phyloP scores from a whole-genome alignment of 2,113 vertebrate species.

The Coryphaenoides rupestris region DNA sequence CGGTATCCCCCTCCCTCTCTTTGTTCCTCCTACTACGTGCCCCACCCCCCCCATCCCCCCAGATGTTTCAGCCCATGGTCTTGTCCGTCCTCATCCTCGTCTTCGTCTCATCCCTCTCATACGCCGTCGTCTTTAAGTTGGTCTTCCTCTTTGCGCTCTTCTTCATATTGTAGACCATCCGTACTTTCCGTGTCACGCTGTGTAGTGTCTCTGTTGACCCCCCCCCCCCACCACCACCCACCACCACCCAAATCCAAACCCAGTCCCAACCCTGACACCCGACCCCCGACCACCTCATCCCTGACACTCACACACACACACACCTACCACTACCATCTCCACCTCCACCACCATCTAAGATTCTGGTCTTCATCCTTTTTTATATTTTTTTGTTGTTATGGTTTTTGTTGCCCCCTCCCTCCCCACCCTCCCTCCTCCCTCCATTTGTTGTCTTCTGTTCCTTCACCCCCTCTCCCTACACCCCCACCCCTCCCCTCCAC shows the following conservation, averaged over 20 bases:
- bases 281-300: too few species aligned
- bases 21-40: constrained; percentile 74
- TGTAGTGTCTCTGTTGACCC: constrained; percentile 43
- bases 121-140: constrained; percentile 87
- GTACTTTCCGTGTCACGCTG: constrained; percentile 29
- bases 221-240: background rate
- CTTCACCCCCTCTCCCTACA: constrained; percentile 56
- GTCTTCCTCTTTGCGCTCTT: constrained; percentile 88
- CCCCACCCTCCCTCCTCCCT: constrained; percentile 21
- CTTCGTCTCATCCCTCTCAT: constrained; percentile 87
- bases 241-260: too few species aligned
- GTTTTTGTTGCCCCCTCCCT: constrained; percentile 30
- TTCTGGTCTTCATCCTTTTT: constrained; percentile 62
- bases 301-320: constrained; percentile 1
- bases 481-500: too few species aligned
- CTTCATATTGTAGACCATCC: constrained; percentile 82
- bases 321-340: background rate
- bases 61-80: constrained; percentile 89
- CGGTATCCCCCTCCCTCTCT: constrained; percentile 53
- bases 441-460: constrained; percentile 77
- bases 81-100: constrained; percentile 87
- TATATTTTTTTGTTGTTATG: constrained; percentile 60
- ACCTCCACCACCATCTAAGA: constrained; percentile 3
- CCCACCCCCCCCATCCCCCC: constrained; percentile 68
- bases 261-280: too few species aligned